Base-by-base conservation (phyloP, 1,140 invertebrate species). In the Trichonephila inaurata region DNA sequence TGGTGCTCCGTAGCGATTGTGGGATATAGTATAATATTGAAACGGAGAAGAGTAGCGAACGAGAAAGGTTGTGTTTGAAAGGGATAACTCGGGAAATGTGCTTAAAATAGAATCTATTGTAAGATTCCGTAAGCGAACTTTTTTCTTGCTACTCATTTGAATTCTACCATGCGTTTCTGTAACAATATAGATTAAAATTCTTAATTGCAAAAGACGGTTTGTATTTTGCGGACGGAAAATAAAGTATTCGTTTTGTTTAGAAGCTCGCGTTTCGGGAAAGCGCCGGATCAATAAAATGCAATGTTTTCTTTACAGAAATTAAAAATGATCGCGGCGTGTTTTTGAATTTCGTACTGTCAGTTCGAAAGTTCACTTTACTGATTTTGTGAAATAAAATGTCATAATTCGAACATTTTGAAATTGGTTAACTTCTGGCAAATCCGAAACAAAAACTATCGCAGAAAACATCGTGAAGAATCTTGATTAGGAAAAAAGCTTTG, bases 11-110 rank as follows among this genome's bases (percentile, higher is more conserved):
- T 33, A 40, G 21, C 28, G 81, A 40, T 44, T 44, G 89, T 83
- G 44, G 77, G 33, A 60, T 83, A 21, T 83, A 51, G 90, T 64
- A 24, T 51, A 90, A 83, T 72, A 62, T 62, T 85, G 81, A 91
- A 83, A 62, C n/a, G 44, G 90, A 85, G 90, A n/a, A 61, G 28
- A 66, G 81, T 91, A 62, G 77, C 82, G 90, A 85, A 83, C 61
- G 61, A n/a, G 90, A 83, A 85, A 91, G 91, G 91, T 92, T 92
- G 91, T 92, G 82, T 61, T 19, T 60, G 19, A 24, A 28, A 58
- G 89, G 21, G 61, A 87, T 92, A 51, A 10, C 61, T 69, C 40
- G 44, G 58, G 69, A 87, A 92, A 87, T 87, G 83, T 72, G 82
- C 91, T 92, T 92, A 66, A 92, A 86, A 87, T 87, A 87, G 82